Conservation (phyloP, 2,888 invertebrate species). For the Pheosia tremula region DNA sequence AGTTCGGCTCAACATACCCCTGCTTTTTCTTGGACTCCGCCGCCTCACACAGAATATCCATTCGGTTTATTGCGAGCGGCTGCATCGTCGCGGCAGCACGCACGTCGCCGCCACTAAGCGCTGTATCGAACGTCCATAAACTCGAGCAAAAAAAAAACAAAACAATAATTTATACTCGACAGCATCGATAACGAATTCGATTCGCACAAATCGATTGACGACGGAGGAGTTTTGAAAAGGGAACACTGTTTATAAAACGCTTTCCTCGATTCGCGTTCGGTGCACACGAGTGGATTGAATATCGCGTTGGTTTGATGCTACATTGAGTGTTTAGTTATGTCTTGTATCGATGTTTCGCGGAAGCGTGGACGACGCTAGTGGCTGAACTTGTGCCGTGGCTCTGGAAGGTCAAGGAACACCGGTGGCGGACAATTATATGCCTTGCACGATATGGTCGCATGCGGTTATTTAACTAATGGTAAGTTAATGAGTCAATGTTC, state of each 20-base stretch:
- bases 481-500: conserved; percentile 36
- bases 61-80: conserved; percentile 59
- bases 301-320: conserved; percentile 38
- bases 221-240: conserved; percentile 54
- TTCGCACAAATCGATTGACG: conserved; percentile 28
- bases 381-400: conserved; percentile 52
- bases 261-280: conserved; percentile 35
- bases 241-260: conserved; percentile 56
- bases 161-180: conserved; percentile 32
- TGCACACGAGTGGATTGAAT: conserved; percentile 35
- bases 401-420: conserved; percentile 62
- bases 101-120: conserved; percentile 45
- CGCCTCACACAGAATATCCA: conserved; percentile 32
- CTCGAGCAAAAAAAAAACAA: conserved; percentile 40
- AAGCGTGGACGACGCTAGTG: conserved; percentile 46
- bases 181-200: conserved; percentile 36
- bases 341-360: conserved; percentile 46
- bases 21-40: conserved; percentile 46
- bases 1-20: conserved; percentile 30
- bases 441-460: conserved; percentile 38
- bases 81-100: conserved; percentile 68
- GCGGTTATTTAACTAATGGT: conserved; percentile 40
- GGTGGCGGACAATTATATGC: conserved; percentile 35
- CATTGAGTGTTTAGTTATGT: conserved; percentile 43
- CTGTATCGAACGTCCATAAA: conserved; percentile 41